Base-by-base conservation (phyloP, 2,797 vertebrate genomes). In the Ambastaia sidthimunki region DNA sequence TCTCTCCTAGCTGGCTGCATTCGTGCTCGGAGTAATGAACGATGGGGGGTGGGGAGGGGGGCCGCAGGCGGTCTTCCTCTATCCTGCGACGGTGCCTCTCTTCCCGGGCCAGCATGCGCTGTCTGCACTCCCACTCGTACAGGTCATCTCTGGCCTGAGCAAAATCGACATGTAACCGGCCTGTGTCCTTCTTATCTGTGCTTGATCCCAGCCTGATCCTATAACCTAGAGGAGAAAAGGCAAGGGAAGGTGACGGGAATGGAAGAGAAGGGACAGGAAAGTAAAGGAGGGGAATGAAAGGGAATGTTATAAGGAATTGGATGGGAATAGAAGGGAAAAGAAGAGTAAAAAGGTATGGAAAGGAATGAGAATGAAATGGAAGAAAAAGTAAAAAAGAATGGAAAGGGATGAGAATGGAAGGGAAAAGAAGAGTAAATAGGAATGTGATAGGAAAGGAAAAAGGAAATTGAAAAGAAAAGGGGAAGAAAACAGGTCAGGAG, bases 21-120 rank as follows among this genome's bases (percentile, higher is more conserved):
- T 98, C 97, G 0, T 98, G 97, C 85, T 99, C 97, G 0, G 97
- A 97, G 92, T 96, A 98, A 89, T 98, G 97, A 31, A 97, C 95
- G 0, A 98, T 96, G 0, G 96, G 95, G 0, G 97, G 97, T 0
- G 97, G 97, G 0, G 97, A 98, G 2, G 96, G 96, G 0, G 96
- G 96, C 2, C 93, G 93, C 65, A 97, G 90, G 52, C 91, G 93
- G 72, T 98, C 96, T 85, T 97, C 97, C 41, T 96, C 95, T 81
- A 98, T 92, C 71, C 95, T 92, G 65, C 96, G 92, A 34, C 97
- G 94, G 85, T 98, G 97, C 13, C 97, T 92, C 87, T 98, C 97
- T 89, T 98, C 96, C 4, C 97, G 89, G 7, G 97, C 97, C 86
- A 97, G 81, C 96, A 97, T 95, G 18, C 97, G 95, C 91, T 99